These are phyloP conservation scores for Rhabdomys pumilio DNA, from an alignment of 2,797 vertebrate species.

Conservation along the genomic window DNA sequence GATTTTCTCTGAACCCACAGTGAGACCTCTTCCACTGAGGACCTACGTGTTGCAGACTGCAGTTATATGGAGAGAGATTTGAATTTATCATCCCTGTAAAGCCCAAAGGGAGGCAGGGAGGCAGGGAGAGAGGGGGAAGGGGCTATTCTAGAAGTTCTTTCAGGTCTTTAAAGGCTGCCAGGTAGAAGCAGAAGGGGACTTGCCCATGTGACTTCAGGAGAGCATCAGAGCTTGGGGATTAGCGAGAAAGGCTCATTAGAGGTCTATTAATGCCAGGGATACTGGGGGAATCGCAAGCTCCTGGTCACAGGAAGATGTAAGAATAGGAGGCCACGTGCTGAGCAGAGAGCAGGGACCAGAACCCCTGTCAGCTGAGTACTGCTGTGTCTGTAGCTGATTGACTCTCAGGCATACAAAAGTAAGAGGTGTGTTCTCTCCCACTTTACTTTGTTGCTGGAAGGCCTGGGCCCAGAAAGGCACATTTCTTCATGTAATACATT, in stretches of 20 bases:
- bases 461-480: conserved; percentile 48
- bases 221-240: not conserved
- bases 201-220: not conserved
- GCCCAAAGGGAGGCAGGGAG: not conserved
- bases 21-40: not conserved
- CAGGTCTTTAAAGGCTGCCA: not conserved
- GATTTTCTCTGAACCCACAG: not conserved
- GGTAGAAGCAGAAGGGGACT: not conserved
- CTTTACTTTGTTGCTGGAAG: conserved; percentile 52
- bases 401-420: conserved; percentile 35
- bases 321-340: not conserved
- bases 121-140: too few species aligned
- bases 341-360: not conserved
- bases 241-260: not conserved
- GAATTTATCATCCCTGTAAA: not conserved
- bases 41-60: not conserved
- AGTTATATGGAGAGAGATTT: not conserved
- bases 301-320: not conserved
- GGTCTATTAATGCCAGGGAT: not conserved
- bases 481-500: conserved; percentile 76
- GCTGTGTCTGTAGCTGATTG: not conserved
- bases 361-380: not conserved
- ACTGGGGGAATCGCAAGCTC: not conserved
- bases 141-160: conserved; percentile 30
- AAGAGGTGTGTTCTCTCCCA: conserved; percentile 54